A percentile compares a stretch with the other conserved stretches of the same genome.
Conservation (phyloP, 2,113 vertebrate genomes). For the Pelobates fuscus region DNA sequence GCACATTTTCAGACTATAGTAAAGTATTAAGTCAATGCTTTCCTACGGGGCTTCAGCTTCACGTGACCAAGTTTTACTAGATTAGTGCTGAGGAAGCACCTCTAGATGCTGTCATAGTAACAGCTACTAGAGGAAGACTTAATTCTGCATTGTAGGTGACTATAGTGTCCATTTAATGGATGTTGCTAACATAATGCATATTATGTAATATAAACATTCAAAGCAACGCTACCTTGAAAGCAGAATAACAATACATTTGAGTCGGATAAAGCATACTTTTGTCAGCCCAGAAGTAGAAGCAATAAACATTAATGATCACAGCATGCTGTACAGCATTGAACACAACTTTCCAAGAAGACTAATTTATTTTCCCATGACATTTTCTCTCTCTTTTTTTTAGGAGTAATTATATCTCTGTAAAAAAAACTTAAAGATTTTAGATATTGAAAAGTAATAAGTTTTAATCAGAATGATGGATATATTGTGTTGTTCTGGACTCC, state of each 20-base stretch:
- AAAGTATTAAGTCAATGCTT: no score
- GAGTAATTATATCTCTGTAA: not conserved
- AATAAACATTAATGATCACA: constrained; percentile 9
- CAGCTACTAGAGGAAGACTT: no score
- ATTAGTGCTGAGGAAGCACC: no score
- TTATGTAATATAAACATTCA: not conserved
- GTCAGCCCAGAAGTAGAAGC: not conserved
- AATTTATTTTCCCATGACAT: not conserved
- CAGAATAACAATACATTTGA: not conserved
- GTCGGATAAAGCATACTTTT: not conserved
- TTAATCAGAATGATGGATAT: not conserved
- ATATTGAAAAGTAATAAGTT: not conserved
- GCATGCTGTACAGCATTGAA: constrained; percentile 1
- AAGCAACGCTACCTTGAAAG: not conserved
- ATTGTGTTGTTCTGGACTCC: not conserved
- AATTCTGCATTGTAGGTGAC: no score
- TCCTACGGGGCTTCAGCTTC: no score
- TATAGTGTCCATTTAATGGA: no score
- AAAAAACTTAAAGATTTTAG: no score
- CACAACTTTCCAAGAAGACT: not conserved
- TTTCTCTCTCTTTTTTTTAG: not conserved
- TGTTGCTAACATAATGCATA: no score
- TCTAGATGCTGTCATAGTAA: no score
- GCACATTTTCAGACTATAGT: no score
- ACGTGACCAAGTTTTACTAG: no score